A percentile compares a stretch with the other conserved stretches of the same genome.
Conservation (phyloP, 1,140 invertebrate species). For the Drosophila bifasciata region DNA sequence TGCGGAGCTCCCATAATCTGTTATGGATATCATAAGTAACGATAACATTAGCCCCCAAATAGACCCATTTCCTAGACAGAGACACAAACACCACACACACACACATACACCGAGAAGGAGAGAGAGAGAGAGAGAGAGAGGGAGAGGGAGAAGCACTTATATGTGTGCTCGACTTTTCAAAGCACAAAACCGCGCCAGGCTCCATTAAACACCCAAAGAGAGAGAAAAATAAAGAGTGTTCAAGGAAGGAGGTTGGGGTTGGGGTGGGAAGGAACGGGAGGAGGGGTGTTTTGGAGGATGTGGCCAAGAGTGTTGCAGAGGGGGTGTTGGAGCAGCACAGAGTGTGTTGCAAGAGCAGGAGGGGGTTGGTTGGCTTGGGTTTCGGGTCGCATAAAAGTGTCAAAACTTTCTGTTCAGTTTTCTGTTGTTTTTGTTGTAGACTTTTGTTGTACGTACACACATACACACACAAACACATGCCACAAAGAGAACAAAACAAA, state of each 20-base stretch:
- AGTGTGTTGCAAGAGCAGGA: slow-evolving; percentile 4
- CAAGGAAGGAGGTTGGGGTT: background rate
- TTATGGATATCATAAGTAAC: slow-evolving; percentile 76
- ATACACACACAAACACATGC: slow-evolving; percentile 9
- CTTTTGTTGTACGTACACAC: slow-evolving; percentile 65
- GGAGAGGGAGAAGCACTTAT: slow-evolving; percentile 14
- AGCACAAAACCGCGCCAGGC: slow-evolving; percentile 61
- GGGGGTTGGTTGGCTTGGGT: slow-evolving; percentile 35
- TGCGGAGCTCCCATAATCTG: slow-evolving; percentile 49
- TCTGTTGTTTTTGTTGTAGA: slow-evolving; percentile 59
- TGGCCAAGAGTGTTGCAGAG: slow-evolving; percentile 7
- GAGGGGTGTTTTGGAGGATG: slow-evolving; percentile 5
- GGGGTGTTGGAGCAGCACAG: slow-evolving; percentile 3
- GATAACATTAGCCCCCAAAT: slow-evolving; percentile 76
- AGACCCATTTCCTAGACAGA: slow-evolving; percentile 63
- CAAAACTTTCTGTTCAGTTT: slow-evolving; percentile 77
- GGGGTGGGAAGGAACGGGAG: no score
- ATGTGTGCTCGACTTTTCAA: slow-evolving; percentile 60
- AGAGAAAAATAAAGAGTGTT: slow-evolving; percentile 2
- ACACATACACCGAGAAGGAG: slow-evolving; percentile 12
- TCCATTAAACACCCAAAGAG: slow-evolving; percentile 72
- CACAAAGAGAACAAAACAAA: slow-evolving; percentile 28
- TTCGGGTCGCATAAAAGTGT: slow-evolving; percentile 77
- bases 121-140: slow-evolving; percentile 12
- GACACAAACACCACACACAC: slow-evolving; percentile 23